Evolutionary conservation across 2,113 vertebrate species (phyloP).

Genomic region (Gallinago paraguaiae): DNA sequence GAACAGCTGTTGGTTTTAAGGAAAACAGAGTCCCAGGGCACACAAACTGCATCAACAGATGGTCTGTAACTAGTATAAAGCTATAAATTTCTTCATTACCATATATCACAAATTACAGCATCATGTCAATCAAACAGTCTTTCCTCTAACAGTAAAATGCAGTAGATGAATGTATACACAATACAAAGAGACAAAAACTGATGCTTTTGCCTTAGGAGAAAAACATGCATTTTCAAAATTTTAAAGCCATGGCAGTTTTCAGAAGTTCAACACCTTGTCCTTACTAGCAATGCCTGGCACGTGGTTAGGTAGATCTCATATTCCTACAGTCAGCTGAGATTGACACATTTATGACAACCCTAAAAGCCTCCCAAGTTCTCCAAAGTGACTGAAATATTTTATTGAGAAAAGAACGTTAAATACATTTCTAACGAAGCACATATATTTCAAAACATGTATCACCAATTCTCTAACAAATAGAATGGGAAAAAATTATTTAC

Average conservation of each 20-base stretch:
- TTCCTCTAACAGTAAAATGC: neutral
- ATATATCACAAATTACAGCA: constrained; percentile 52
- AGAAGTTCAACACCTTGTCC: neutral
- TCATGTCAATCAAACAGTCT: constrained; percentile 15
- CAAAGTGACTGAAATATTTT: neutral
- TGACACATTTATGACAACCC: neutral
- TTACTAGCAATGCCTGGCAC: neutral
- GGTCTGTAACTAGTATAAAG: constrained; percentile 33
- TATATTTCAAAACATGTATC: neutral
- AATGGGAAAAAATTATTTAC: neutral
- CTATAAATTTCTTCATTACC: constrained; percentile 55
- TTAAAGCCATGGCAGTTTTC: neutral
- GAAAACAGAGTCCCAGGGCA: constrained; percentile 43
- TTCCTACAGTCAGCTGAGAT: neutral
- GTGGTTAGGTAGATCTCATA: neutral
- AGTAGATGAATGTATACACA: neutral
- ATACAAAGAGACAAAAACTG: neutral
- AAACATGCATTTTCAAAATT: neutral
- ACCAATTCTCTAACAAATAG: neutral
- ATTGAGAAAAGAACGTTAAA: neutral
- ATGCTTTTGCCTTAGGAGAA: neutral
- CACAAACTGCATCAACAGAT: constrained; percentile 42
- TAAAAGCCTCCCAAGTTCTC: neutral
- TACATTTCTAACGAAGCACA: neutral
- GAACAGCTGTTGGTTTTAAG: constrained; percentile 27